Conservation (phyloP, 2,113 vertebrate species). For the Chelonoidis abingdonii region DNA sequence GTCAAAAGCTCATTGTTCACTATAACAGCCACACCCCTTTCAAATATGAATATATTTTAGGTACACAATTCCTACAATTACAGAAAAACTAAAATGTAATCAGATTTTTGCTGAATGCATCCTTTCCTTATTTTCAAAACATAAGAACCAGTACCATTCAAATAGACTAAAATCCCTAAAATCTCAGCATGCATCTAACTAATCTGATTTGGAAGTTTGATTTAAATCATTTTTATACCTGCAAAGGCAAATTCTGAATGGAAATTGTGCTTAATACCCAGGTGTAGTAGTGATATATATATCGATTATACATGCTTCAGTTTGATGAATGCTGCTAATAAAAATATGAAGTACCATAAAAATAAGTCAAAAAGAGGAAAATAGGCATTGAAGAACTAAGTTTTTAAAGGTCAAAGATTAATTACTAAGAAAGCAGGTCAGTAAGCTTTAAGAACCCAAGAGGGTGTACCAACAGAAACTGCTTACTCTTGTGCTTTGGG, state of each 20-base stretch:
- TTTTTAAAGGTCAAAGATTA: slow-evolving; percentile 17
- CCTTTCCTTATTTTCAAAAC: slow-evolving; percentile 36
- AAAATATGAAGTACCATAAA: not conserved
- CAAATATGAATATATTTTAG: not conserved
- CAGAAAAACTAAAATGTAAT: not conserved
- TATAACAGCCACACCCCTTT: not conserved
- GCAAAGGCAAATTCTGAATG: slow-evolving; percentile 32
- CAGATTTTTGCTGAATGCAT: not conserved
- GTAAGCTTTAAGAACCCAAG: not conserved
- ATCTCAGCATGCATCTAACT: slow-evolving; percentile 24
- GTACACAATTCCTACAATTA: not conserved
- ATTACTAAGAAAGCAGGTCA: not conserved
- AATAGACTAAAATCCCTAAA: not conserved
- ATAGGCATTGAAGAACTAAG: not conserved
- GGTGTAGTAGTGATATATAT: not conserved
- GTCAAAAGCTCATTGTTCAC: not conserved
- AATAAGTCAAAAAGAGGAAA: not conserved
- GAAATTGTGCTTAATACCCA: not conserved
- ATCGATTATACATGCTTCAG: not conserved
- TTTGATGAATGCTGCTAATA: slow-evolving; percentile 53
- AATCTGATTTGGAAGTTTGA: slow-evolving; percentile 40
- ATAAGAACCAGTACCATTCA: not conserved
- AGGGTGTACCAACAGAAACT: not conserved
- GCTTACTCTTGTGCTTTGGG: not conserved
- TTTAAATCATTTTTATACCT: not conserved